Evolutionary conservation across 23 tunicate genomes (phyloP), one percentile per base, ranked within the genome.

Genomic region (Ascidia mentula): DNA sequence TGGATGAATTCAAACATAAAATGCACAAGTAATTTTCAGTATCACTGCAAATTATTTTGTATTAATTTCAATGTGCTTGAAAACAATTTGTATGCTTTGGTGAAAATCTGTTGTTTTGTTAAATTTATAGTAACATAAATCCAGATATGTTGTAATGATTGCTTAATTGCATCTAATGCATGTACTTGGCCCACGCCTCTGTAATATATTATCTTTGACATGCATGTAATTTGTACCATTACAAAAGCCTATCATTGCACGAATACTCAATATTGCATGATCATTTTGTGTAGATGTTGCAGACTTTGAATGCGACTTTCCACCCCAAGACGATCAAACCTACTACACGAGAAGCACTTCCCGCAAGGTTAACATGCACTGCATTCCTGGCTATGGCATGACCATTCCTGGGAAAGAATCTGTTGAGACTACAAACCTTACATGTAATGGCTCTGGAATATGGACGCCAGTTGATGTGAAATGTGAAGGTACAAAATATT

Each of bases 261-360:
- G n/a, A n/a, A n/a, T n/a, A n/a, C n/a, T n/a, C n/a, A n/a, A n/a
- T n/a, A n/a, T n/a, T n/a, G n/a, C n/a, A n/a, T n/a, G n/a, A n/a
- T n/a, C n/a, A n/a, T n/a, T 28, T 53, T 6, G 17, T 77, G 69
- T 37, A 77, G 81, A 32, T 36, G 45, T 36, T 0, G 39, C 61
- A 31, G 34, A 79, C 40, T 38, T 79, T 28, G 82, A 80, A 28
- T 80, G 84, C 36, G 5, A 24, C 20, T 69, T 80, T 35, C 84
- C 84, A 31, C 84, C 61, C 4, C 38, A 12, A 28, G 61, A n/a
- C 34, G 9, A 35, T 33, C 69, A 80, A 37, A 46, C 84, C 9
- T 70, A 80, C 37, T 80, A 34, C 61, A 35, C 40, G 20, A 80
- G 77, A 28, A 69, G 30, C 40, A 8, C 77, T 18, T 39, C 77